Base-by-base conservation (phyloP, 2,888 invertebrate genomes). In the Acronicta psi region DNA sequence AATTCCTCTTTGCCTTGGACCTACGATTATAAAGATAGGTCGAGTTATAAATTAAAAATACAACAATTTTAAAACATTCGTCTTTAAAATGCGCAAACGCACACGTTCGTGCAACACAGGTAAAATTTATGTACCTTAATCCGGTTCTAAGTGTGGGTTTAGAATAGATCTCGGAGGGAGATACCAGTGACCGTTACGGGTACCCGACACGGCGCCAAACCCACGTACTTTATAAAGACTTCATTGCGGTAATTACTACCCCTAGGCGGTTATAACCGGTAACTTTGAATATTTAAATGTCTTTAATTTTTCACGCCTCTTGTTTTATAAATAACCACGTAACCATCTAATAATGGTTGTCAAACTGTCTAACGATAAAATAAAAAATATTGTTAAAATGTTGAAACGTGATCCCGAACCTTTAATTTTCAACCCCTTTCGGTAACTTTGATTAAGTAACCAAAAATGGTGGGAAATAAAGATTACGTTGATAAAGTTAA, bases 191-290 rank as follows among this genome's bases (percentile, higher is more conserved):
- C 68, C 68, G 68, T 70, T 65, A 68, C 13, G 65, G 36, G 46
- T 38, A 34, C 37, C 41, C 45, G 40, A 43, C 56, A 36, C 64
- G 57, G 77, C 70, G 73, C 66, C 72, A 65, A 68, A 70, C 72
- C 78, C 76, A 78, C 79, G 77, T 77, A 75, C 71, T 66, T 69
- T 70, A 79, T 80, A 76, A 81, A 83, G 81, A 61, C 83, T 78
- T 80, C 80, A 81, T 81, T 72, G 75, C 60, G 69, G 72, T 82
- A 82, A 82, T 82, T 80, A 75, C 76, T 52, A 70, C 63, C 76
- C 75, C 59, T 63, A 63, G 77, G 77, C 77, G 14, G 13, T 42
- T 43, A n/a, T 11, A 51, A 59, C 59, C 43, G 36, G 66, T 70
- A 49, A 25, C 9, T 11, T 36, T 38, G 16, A 44, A 61, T 64